A percentile compares a stretch with the other conserved stretches of the same genome.
phyloP scores from a whole-genome alignment of 2,888 invertebrate species.

The Keiferia lycopersicella region DNA sequence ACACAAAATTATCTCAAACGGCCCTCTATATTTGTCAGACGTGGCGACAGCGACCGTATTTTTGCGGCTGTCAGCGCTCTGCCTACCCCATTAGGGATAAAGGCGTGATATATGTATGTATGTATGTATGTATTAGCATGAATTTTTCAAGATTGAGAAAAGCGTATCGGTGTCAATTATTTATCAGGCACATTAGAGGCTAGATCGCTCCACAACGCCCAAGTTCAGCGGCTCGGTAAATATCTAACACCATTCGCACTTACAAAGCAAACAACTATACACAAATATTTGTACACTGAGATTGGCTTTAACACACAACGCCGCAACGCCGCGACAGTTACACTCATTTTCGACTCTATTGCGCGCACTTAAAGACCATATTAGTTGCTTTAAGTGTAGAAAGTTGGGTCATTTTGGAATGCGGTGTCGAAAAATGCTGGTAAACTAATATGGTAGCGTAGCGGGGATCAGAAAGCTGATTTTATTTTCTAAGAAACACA shows the following conservation, averaged over 20 bases:
- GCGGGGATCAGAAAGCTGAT: constrained; percentile 63
- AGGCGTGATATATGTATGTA: too few relatives aligned
- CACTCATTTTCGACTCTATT: constrained; percentile 57
- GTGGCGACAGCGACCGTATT: too few relatives aligned
- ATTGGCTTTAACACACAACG: constrained; percentile 64
- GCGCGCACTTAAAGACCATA: constrained; percentile 43
- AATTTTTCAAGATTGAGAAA: constrained; percentile 37
- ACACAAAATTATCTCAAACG: too few relatives aligned
- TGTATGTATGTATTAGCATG: too few relatives aligned
- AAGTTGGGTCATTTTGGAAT: constrained; percentile 46
- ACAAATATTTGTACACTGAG: constrained; percentile 75
- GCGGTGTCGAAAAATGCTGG: constrained; percentile 55
- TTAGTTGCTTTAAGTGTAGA: not conserved
- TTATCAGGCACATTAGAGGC: constrained; percentile 69
- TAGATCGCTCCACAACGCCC: constrained; percentile 54
- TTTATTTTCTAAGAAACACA: constrained; percentile 68
- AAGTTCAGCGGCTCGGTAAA: constrained; percentile 74
- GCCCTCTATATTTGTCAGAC: too few relatives aligned
- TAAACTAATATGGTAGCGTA: constrained; percentile 72
- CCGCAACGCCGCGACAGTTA: constrained; percentile 45
- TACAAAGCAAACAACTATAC: constrained; percentile 76
- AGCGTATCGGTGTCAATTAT: constrained; percentile 65
- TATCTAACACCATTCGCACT: constrained; percentile 80
- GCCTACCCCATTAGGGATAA: too few relatives aligned
- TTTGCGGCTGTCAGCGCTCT: too few relatives aligned